A percentile compares a stretch with the other conserved stretches of the same genome.
Conservation (phyloP, 2,113 vertebrate genomes). For the Rhynchopsitta pachyrhyncha region DNA sequence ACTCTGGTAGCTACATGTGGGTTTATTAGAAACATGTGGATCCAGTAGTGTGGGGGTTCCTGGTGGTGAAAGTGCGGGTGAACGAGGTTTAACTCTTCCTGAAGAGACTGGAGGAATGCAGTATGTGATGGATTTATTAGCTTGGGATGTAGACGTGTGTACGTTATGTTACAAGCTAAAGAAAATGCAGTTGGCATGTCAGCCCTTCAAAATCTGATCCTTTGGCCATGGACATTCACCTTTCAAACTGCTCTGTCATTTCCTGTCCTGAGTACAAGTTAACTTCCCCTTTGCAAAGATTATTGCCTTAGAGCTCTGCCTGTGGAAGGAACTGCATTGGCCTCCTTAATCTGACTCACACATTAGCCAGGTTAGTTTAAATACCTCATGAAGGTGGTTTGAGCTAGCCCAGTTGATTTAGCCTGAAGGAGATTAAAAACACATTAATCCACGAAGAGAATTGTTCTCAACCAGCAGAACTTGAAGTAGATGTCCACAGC, state of each 20-base stretch:
- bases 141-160: neutral
- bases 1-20: neutral
- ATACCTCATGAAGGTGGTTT: neutral
- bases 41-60: neutral
- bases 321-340: neutral
- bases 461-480: neutral
- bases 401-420: neutral
- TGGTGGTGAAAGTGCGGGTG: neutral
- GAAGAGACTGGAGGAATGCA: neutral
- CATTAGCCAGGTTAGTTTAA: neutral
- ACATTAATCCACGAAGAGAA: neutral
- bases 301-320: neutral
- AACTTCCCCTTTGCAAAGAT: neutral
- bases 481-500: neutral
- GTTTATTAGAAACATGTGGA: neutral
- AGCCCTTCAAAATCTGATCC: neutral
- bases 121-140: neutral
- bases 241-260: neutral
- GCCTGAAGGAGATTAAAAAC: neutral
- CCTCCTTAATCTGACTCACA: neutral
- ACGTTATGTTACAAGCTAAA: neutral
- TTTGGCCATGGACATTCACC: neutral
- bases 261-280: neutral
- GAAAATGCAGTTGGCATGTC: fast-evolving
- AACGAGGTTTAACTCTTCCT: fast-evolving